Percentiles rank a stretch among this genome's conserved stretches.
These are phyloP conservation scores for Chromis chromis DNA, from an alignment of 2,797 vertebrate species.

Conservation along the genomic window DNA sequence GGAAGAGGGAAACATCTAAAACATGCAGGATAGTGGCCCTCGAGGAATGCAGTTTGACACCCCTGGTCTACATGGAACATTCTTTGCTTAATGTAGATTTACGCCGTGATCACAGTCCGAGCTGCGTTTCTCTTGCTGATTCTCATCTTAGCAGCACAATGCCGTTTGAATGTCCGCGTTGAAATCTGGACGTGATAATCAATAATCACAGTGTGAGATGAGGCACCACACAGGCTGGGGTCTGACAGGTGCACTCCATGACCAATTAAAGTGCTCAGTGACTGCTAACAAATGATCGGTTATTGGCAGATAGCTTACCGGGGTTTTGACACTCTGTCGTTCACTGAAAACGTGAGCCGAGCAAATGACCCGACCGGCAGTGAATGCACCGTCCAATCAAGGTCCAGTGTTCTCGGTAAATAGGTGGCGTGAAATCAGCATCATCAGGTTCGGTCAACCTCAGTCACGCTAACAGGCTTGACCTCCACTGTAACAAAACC, in stretches of 20 bases:
- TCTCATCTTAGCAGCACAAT: conserved; percentile 35
- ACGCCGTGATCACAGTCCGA: too few relatives aligned
- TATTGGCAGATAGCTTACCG: conserved; percentile 55
- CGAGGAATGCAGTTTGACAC: too few relatives aligned
- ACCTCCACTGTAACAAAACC: conserved; percentile 18
- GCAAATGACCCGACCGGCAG: conserved; percentile 14
- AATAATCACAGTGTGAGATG: conserved; percentile 64
- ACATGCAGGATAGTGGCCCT: too few relatives aligned
- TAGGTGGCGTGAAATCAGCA: conserved; percentile 9
- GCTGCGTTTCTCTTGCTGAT: conserved; percentile 29
- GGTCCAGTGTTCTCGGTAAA: conserved; percentile 18
- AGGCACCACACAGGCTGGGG: conserved; percentile 41
- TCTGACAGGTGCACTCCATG: conserved; percentile 66
- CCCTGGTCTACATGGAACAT: conserved; percentile 38
- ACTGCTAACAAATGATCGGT: conserved; percentile 52
- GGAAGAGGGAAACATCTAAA: too few relatives aligned
- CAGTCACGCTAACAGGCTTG: conserved; percentile 31
- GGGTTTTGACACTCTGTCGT: conserved; percentile 38
- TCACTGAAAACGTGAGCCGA: conserved; percentile 20
- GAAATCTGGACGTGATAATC: conserved; percentile 71
- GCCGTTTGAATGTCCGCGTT: conserved; percentile 47
- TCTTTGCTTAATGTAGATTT: conserved; percentile 46
- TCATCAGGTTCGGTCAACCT: conserved; percentile 12
- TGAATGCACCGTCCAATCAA: conserved; percentile 27
- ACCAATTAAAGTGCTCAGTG: conserved; percentile 62